Base-by-base conservation (phyloP, 2,888 invertebrate genomes). In the Scaptomyza polygonia region DNA sequence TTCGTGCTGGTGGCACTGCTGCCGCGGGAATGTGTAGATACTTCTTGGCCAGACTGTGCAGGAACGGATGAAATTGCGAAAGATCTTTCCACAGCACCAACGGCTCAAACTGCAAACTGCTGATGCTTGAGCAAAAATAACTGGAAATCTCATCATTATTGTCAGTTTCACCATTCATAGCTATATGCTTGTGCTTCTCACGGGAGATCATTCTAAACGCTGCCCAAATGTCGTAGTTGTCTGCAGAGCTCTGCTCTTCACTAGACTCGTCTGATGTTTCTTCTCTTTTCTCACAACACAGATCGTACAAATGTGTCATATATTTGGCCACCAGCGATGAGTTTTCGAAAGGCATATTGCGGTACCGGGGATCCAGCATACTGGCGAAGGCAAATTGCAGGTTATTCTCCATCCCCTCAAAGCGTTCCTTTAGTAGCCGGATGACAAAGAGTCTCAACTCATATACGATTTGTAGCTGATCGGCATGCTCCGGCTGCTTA, bases 341-440 rank as follows among this genome's bases (percentile, higher is more conserved):
- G 30, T 27, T 77, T 39, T 79, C 57, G 3, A 79, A 79, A 0
- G 79, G 79, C 61, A 69, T 69, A 21, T 75, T 79, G 0, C 80
- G 80, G 27, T 77, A 79, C 1, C 79, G 77, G 0, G 79, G 79
- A 56, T 80, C 79, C 25, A 79, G n/a, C 5, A 79, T 27, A 34
- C 55, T 77, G 0, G 75, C 56, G 29, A 77, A 21, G 1, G 79
- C 80, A 14, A 72, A 29, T 1, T 45, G 47, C 2, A 27, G 21
- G n/a, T 79, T 79, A 8, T 61, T 74, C 36, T 79, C 79, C 44
- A 79, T 48, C n/a, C 16, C 34, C 8, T 65, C 62, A 9, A 75
- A 80, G 1, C 49, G 43, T 18, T 72, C 67, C 21, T 80, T 67
- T 3, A 79, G 45, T 27, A 53, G 62, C 0, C 30, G 45, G 16